Evolutionary conservation across 2,888 invertebrate species (phyloP), one percentile per base, ranked within the genome.

Genomic region (Cryptus armator): DNA sequence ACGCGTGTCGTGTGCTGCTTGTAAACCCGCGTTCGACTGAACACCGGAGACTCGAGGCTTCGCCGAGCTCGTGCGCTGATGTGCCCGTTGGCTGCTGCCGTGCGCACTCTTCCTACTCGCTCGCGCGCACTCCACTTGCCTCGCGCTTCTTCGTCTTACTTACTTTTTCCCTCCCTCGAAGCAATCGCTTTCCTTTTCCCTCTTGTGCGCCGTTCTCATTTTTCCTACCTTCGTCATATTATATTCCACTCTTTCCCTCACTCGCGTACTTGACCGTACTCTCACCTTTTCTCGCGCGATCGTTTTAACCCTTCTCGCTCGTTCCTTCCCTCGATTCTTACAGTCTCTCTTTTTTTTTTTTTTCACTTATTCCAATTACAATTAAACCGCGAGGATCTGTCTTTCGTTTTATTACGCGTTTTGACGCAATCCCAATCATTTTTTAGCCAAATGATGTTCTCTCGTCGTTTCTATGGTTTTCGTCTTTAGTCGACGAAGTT

Each of bases 21-120:
- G 92, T 92, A 91, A 92, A 92, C 93, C 91, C 92, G 92, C 91
- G 91, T 92, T 89, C 92, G 91, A 92, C 92, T 92, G 92, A 92
- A 86, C 80, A 76, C 71, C 84, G 74, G 84, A 77, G 86, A 86
- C 84, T 83, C 84, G 59, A 48, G 62, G 78, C 77, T 81, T 74
- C 66, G 76, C 78, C 66, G 75, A 83, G 87, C 87, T 90, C 90
- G 87, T 86, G 87, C 85, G 80, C 83, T 51, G 78, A 76, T 71
- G 68, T 77, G 74, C 79, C 79, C 37, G 37, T 9, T 37, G 37
- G 85, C 81, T 77, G 81, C 83, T 77, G 85, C 81, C 81, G 85
- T 87, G 87, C 86, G 71, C 86, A 62, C 81, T 89, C 86, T 88
- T 89, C 87, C 87, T 86, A 84, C 86, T 88, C 88, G 85, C 86